A percentile compares a stretch with the other conserved stretches of the same genome.
Conservation (phyloP, 2,113 vertebrate genomes). For the Bos taurus region DNA sequence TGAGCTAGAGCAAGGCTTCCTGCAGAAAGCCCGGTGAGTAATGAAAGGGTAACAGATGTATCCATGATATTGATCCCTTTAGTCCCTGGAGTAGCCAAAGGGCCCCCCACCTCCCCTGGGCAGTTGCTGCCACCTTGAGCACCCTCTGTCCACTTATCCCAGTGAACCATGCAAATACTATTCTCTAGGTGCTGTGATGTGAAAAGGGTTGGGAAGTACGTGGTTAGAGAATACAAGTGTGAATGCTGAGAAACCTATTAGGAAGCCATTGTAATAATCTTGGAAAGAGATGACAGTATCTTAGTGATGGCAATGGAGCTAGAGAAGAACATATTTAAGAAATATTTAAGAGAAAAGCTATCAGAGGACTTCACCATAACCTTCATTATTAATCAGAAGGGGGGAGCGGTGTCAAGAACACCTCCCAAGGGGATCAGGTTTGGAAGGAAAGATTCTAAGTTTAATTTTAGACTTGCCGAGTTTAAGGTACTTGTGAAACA, state of each 20-base stretch:
- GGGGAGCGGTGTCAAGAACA: neutral
- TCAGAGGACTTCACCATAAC: neutral
- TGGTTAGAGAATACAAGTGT: neutral
- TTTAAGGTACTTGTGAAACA: neutral
- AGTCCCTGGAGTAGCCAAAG: neutral
- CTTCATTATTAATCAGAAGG: neutral
- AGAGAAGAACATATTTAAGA: neutral
- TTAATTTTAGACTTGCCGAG: neutral
- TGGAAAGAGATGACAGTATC: neutral
- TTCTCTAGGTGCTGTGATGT: neutral
- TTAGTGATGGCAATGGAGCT: neutral
- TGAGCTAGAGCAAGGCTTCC: slow-evolving; percentile 4
- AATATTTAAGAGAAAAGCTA: neutral
- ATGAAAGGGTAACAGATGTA: neutral
- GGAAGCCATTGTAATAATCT: neutral
- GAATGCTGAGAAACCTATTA: neutral
- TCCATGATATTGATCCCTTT: neutral
- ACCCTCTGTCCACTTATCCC: neutral
- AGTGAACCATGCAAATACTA: neutral
- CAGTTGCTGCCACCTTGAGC: neutral
- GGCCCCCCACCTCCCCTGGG: neutral
- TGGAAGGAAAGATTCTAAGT: neutral
- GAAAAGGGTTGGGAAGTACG: neutral
- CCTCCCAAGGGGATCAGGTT: neutral
- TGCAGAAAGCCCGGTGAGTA: neutral